Evolutionary conservation across 2,888 invertebrate species (phyloP).

Genomic region (Carterocephalus palaemon): DNA sequence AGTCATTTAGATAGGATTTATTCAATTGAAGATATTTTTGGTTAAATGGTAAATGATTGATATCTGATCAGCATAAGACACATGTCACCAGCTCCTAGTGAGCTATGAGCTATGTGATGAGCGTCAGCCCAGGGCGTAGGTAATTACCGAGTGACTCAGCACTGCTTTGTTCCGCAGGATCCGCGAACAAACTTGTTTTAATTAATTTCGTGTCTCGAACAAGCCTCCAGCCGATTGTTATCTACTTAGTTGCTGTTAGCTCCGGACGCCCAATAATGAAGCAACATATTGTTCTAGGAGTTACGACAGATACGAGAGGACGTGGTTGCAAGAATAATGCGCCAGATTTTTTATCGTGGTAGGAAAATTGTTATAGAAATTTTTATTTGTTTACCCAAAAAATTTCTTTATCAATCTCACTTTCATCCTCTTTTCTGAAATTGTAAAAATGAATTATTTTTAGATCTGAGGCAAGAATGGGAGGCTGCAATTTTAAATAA

Average conservation of each 20-base stretch:
- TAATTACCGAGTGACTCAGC: constrained; percentile 79
- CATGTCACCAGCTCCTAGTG: constrained; percentile 43
- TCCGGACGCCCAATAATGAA: constrained; percentile 71
- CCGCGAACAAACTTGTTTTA: constrained; percentile 80
- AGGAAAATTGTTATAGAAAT: no score
- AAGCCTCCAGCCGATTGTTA: constrained; percentile 77
- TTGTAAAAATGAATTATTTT: no score
- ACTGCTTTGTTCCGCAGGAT: constrained; percentile 75
- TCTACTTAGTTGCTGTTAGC: constrained; percentile 77
- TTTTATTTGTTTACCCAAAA: no score
- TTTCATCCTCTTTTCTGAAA: no score
- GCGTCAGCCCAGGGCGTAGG: constrained; percentile 62
- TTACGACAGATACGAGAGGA: constrained; percentile 9
- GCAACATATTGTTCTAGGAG: constrained; percentile 63
- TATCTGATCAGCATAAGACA: constrained; percentile 8
- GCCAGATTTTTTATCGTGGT: no score
- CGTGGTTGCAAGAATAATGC: constrained; percentile 31
- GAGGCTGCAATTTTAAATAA: no score
- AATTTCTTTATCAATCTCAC: no score
- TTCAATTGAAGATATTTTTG: no score
- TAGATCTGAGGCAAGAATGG: no score
- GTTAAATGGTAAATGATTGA: no score
- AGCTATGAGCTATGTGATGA: constrained; percentile 65
- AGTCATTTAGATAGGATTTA: no score
- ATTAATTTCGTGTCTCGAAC: constrained; percentile 79